phyloP scores from a whole-genome alignment of 1,140 invertebrate species.

The Ladona fulva region DNA sequence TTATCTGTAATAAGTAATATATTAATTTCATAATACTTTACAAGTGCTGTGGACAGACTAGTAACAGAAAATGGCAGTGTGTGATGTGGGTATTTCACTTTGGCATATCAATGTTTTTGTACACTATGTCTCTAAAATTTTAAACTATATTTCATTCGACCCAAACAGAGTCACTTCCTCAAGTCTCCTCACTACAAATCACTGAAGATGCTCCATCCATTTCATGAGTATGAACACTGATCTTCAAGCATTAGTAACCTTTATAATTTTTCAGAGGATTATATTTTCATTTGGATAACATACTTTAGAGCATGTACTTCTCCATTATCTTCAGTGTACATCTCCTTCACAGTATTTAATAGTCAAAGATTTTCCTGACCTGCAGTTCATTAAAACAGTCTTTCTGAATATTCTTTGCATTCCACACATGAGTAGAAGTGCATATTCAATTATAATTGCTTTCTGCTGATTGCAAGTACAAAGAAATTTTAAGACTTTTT shows the following conservation, averaged over 20 bases:
- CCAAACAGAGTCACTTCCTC: background rate
- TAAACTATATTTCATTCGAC: background rate
- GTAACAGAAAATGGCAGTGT: constrained; percentile 9
- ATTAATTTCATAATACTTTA: constrained; percentile 11
- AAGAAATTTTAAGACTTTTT: background rate
- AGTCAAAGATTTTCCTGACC: background rate
- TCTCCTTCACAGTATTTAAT: too few species aligned
- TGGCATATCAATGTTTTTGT: constrained; percentile 10
- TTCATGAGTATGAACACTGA: background rate
- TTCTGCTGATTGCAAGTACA: constrained; percentile 5
- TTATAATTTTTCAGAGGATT: too few species aligned
- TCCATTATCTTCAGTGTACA: too few species aligned
- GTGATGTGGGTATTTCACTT: constrained; percentile 7
- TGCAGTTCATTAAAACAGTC: background rate
- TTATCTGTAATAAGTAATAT: constrained; percentile 4
- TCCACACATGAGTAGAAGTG: background rate
- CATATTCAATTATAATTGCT: background rate
- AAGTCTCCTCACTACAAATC: background rate
- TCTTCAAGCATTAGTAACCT: too few species aligned
- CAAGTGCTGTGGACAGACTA: constrained; percentile 7
- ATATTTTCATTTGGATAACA: too few species aligned
- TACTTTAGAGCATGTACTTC: too few species aligned
- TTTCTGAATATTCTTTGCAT: background rate
- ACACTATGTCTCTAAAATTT: background rate
- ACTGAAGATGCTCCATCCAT: background rate